Evolutionary conservation across 2,797 vertebrate species (phyloP), one percentile per base, ranked within the genome.

Genomic region (Eupleurogrammus muticus): DNA sequence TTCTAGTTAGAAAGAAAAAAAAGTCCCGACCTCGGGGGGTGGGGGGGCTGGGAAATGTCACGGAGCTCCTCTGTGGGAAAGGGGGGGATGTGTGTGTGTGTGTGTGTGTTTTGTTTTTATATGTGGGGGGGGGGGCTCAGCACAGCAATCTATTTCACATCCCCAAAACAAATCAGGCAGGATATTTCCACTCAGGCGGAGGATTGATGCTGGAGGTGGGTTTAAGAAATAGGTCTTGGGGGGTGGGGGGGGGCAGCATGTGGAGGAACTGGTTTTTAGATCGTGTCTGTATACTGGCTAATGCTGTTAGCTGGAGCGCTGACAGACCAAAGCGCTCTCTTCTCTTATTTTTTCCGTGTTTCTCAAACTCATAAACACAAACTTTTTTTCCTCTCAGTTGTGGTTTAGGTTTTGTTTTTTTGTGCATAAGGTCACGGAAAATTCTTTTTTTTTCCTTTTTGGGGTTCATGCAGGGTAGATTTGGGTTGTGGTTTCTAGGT

Each of bases 1-100:
- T 91, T 93, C 73, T 71, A 81, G 84, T 93, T 94, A 92, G n/a
- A n/a, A n/a, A n/a, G n/a, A n/a, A n/a, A n/a, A n/a, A 81, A 68
- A 79, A 75, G 34, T 50, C 61, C 36, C 36, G 68, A 84, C 77
- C 67, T 49, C 32, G 20, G 55, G 70, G 67, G 61, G 77, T 32
- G 20, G 55, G 70, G 67, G 61, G 77, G 56, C n/a, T 62, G 82
- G 81, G 66, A 82, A 81, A 78, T 59, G 80, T 84, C 83, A 21
- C 24, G 35, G 63, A 87, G 84, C 51, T 72, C 36, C 56, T 82
- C 38, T 89, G 88, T 87, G 90, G 86, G 81, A 88, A 77, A 35
- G 20, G 55, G 70, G 67, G 61, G 77, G 56, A 20, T 61, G 58
- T 12, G 56, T 7, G 50, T 48, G 58, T 68, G 67, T 2, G 14